Base-by-base conservation (phyloP, 2,888 invertebrate species). In the Lacanobia oleracea region DNA sequence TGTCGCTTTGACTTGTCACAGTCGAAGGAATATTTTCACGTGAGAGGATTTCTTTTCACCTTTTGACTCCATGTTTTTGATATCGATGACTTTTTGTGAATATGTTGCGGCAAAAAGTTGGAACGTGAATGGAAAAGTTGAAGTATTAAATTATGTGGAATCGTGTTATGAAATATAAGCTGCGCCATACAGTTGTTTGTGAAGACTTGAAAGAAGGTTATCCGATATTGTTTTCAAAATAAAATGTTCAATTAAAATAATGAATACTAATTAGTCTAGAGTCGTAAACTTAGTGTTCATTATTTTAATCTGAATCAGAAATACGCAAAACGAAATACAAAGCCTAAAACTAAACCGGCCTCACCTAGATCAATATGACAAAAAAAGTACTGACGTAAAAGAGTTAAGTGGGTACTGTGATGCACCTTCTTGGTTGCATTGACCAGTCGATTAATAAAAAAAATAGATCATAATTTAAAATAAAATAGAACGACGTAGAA, bases 1-100 rank as follows among this genome's bases (percentile, higher is more conserved):
- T 88, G 88, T 82, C 68, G 62, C 77, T 81, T 79, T 79, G 77
- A 85, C 77, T 70, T 75, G 79, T 79, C 75, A 64, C 67, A 61
- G 64, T 64, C 54, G 45, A 33, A 57, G 43, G 60, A 69, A 77
- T 77, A 77, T 81, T 72, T 79, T 78, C 69, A 75, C 76, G 66
- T 78, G 77, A 70, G 74, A 70, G 62, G 69, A 73, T 75, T 76
- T 68, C 45, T 72, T 85, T 43, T 69, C 18, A 45, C 57, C 72
- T 56, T 79, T 73, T 76, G 76, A 61, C 56, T 83, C 33, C 21
- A 60, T 53, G 37, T 71, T 69, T 66, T 77, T 77, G 68, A 83
- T 85, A 85, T 64, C 54, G 67, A 83, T 57, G 77, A 61, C 57
- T 72, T 79, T 66, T 56, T 59, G 37, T 59, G 27, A 63, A 53